These are phyloP conservation scores for Eolophus roseicapilla DNA, from an alignment of 2,113 vertebrate genomes.

Conservation along the genomic window DNA sequence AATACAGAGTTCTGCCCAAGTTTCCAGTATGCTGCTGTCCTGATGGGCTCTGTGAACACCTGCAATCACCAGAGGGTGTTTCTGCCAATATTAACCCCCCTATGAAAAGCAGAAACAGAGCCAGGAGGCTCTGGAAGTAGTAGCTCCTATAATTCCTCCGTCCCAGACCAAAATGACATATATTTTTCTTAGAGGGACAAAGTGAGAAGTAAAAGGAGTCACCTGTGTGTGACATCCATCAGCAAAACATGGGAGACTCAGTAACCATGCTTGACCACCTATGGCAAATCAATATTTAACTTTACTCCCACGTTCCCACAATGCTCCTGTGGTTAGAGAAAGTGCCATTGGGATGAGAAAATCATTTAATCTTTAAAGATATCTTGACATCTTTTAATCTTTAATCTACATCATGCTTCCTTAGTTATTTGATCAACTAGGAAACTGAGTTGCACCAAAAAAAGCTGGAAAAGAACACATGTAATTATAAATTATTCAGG, in stretches of 20 bases:
- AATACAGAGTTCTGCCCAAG: background rate
- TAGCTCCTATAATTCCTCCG: background rate
- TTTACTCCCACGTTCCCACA: background rate
- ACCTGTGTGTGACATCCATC: background rate
- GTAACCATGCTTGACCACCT: background rate
- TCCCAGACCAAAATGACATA: background rate
- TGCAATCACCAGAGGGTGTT: background rate
- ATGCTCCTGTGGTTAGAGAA: background rate
- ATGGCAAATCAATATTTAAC: background rate
- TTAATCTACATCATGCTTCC: background rate
- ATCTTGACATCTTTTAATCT: background rate
- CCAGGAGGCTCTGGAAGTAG: background rate
- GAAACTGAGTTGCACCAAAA: background rate
- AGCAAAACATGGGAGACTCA: background rate
- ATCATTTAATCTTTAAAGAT: slow-evolving; percentile 17
- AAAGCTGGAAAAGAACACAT: background rate
- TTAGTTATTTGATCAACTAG: background rate
- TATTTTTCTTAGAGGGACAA: background rate
- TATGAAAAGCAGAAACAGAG: background rate
- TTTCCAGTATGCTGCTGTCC: background rate
- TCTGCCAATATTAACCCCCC: background rate
- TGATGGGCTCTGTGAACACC: background rate
- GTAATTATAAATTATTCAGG: background rate
- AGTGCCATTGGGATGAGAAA: background rate
- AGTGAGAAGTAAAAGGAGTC: background rate